phyloP scores from a whole-genome alignment of 2,888 invertebrate species.

The Meloe dianella region DNA sequence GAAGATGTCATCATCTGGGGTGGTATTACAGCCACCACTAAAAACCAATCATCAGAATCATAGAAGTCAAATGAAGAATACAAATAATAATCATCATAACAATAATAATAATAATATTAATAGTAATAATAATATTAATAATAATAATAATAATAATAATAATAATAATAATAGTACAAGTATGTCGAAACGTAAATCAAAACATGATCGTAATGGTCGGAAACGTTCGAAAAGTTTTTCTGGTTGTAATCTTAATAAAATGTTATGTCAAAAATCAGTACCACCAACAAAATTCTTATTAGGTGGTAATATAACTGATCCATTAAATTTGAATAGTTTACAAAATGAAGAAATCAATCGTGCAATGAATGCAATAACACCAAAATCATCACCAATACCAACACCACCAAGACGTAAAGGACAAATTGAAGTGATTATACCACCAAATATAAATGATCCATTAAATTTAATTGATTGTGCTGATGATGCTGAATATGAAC shows the following conservation, averaged over 20 bases:
- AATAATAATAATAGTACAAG: constrained; percentile 35
- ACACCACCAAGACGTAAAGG: constrained; percentile 81
- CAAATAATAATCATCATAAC: constrained; percentile 36
- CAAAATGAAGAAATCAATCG: constrained; percentile 72
- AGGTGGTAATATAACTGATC: constrained; percentile 95
- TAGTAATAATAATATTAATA: constrained; percentile 22
- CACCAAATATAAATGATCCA: constrained; percentile 91
- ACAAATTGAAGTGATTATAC: constrained; percentile 86
- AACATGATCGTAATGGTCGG: constrained; percentile 62
- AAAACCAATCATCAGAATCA: constrained; percentile 39
- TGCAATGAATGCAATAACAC: constrained; percentile 88
- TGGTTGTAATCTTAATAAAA: constrained; percentile 54
- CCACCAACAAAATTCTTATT: constrained; percentile 92
- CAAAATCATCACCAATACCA: constrained; percentile 89
- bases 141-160: constrained; percentile 36
- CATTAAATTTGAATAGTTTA: constrained; percentile 90
- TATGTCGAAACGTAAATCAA: constrained; percentile 49
- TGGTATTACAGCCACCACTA: constrained; percentile 56
- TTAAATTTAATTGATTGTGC: constrained; percentile 82
- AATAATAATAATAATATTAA: constrained; percentile 37
- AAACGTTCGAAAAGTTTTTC: constrained; percentile 75
- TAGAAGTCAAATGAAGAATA: constrained; percentile 34
- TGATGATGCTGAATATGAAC: constrained; percentile 83
- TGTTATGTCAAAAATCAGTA: constrained; percentile 72
- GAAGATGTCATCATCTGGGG: constrained; percentile 60